A percentile compares a stretch with the other conserved stretches of the same genome.
These are phyloP conservation scores for Maconellicoccus hirsutus DNA, from an alignment of 1,140 invertebrate species.

Conservation along the genomic window DNA sequence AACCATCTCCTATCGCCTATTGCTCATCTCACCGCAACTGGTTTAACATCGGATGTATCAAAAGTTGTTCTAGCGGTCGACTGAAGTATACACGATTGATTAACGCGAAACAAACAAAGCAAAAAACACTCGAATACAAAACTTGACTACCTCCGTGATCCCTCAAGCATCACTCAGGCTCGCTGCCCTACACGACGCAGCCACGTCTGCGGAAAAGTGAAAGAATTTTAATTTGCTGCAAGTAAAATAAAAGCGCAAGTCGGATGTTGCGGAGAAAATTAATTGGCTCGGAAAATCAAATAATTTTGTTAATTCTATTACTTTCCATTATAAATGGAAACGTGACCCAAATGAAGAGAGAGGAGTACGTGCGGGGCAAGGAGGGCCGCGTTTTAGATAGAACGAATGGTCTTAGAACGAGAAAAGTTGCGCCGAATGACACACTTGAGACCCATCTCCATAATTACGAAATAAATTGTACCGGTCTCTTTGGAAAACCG, in stretches of 20 bases:
- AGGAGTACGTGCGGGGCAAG: background rate
- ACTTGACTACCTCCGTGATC: no score
- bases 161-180: no score
- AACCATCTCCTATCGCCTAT: no score
- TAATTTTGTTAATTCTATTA: constrained; percentile 28
- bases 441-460: constrained; percentile 27
- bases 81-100: no score
- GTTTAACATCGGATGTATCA: no score
- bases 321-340: constrained; percentile 26
- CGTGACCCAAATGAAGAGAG: constrained; percentile 19
- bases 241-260: background rate
- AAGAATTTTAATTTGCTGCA: background rate
- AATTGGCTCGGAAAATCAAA: constrained; percentile 17
- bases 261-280: background rate
- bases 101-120: no score
- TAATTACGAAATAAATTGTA: constrained; percentile 29
- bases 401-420: constrained; percentile 20
- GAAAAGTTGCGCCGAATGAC: constrained; percentile 26
- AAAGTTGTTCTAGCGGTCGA: no score
- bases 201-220: no score
- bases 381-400: background rate
- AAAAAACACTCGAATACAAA: no score
- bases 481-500: constrained; percentile 26
- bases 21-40: no score
- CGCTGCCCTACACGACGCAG: no score